Evolutionary conservation across 1,140 invertebrate species (phyloP), one percentile per base, ranked within the genome.

Genomic region (Ctenoplectra terminalis): DNA sequence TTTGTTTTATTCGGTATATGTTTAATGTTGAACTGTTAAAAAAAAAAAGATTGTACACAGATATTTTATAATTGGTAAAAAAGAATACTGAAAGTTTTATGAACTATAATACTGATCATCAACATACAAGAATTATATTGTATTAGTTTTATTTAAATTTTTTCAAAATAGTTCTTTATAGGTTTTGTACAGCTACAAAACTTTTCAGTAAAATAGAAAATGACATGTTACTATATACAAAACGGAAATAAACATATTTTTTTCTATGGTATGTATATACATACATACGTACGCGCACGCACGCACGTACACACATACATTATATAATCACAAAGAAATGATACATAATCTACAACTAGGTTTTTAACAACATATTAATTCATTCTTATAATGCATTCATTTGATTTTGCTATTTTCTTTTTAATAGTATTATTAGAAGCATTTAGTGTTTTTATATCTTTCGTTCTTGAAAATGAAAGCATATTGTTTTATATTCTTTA

Each of bases 301-400:
- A 46, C 26, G 37, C 31, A 50, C 1, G 52, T 9, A 20, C 0
- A 50, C 9, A 50, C n/a, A 15, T 26, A 71, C n/a, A 56, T 56
- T 56, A 78, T 50, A 56, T 70, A 56, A 58, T 9, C n/a, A 34
- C 31, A 70, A 17, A 60, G 43, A 58, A 70, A 52, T 52, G 23
- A 70, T n/a, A 52, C 13, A 60, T 71, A 48, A 78, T 70, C 40
- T n/a, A 37, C 58, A 60, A 60, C 46, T 54, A 58, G 31, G 5
- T 73, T 80, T 73, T 73, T 72, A 72, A 72, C n/a, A 31, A 61
- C 71, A 60, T 60, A 75, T 54, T 76, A n/a, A 71, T 72, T 76
- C 26, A 81, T 3, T 31, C 9, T 29, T 60, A 73, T 46, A 71
- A 37, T 79, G 9, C 31, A 46, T 69, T 13, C 20, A 52, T 34